These are phyloP conservation scores for Laothoe populi DNA, from an alignment of 2,888 invertebrate genomes.

Conservation along the genomic window DNA sequence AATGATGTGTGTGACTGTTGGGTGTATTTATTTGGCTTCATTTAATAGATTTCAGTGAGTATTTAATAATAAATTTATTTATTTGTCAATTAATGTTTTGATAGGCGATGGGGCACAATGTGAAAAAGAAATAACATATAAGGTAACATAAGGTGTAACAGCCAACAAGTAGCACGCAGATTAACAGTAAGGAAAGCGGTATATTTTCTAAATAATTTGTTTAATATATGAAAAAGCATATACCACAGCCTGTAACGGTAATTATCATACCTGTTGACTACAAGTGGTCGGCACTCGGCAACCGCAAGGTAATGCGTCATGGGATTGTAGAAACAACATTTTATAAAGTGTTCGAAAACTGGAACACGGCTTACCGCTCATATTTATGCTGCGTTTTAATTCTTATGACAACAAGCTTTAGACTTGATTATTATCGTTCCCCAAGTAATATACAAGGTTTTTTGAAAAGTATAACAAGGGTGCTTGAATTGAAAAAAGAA, in stretches of 20 bases:
- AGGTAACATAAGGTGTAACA: no score
- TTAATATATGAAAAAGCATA: constrained; percentile 2
- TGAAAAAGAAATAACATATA: no score
- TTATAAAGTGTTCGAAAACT: constrained; percentile 23
- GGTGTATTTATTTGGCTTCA: no score
- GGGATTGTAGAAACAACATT: not conserved
- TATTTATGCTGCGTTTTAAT: constrained; percentile 14
- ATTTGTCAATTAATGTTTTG: no score
- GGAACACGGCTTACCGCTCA: constrained; percentile 13
- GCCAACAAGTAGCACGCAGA: no score
- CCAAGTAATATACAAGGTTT: constrained; percentile 1
- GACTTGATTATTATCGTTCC: constrained; percentile 3
- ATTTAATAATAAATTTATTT: no score
- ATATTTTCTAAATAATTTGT: not conserved
- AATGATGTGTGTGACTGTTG: no score
- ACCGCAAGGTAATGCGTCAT: constrained; percentile 22
- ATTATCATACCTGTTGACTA: constrained; percentile 21
- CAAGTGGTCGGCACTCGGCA: constrained; percentile 7
- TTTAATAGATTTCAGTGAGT: no score
- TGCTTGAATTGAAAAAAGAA: not conserved
- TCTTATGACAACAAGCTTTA: constrained; percentile 16
- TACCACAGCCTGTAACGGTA: constrained; percentile 14
- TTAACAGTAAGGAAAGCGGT: not conserved
- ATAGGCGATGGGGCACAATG: no score
- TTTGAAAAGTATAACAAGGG: not conserved